Percentiles rank a stretch among this genome's conserved stretches.
Conservation (phyloP, 2,888 invertebrate species). For the Resseliella maxima region DNA sequence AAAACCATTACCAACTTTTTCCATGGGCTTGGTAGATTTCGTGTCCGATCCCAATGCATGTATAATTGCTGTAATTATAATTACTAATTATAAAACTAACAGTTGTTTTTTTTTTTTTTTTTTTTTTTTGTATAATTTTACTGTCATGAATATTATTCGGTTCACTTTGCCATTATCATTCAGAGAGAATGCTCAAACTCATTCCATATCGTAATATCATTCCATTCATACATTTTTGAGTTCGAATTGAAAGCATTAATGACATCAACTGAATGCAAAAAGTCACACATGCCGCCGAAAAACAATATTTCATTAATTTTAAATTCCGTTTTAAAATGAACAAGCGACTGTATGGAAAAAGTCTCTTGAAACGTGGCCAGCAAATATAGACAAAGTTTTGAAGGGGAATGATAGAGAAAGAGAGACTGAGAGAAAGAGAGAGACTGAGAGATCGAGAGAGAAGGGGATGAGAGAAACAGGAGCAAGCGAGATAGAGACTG, state of each 20-base stretch:
- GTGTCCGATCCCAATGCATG: neutral
- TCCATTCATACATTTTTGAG: neutral
- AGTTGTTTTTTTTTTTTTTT: neutral
- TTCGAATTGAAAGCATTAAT: neutral
- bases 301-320: slow-evolving; percentile 16
- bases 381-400: neutral
- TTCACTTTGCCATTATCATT: neutral
- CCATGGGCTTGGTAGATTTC: too few species aligned
- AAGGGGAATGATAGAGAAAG: neutral
- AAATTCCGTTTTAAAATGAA: neutral
- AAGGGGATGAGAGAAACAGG: too few species aligned
- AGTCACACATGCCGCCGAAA: neutral
- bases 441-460: neutral
- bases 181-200: neutral
- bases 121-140: neutral
- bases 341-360: neutral
- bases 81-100: neutral
- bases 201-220: neutral
- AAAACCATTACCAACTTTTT: too few species aligned
- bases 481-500: neutral
- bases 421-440: neutral
- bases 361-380: neutral
- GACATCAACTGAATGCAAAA: neutral
- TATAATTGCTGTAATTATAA: neutral
- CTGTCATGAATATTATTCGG: neutral